Percentiles rank a stretch among this genome's conserved stretches.
phyloP scores from a whole-genome alignment of 2,113 vertebrate genomes.

The Monopterus albus region DNA sequence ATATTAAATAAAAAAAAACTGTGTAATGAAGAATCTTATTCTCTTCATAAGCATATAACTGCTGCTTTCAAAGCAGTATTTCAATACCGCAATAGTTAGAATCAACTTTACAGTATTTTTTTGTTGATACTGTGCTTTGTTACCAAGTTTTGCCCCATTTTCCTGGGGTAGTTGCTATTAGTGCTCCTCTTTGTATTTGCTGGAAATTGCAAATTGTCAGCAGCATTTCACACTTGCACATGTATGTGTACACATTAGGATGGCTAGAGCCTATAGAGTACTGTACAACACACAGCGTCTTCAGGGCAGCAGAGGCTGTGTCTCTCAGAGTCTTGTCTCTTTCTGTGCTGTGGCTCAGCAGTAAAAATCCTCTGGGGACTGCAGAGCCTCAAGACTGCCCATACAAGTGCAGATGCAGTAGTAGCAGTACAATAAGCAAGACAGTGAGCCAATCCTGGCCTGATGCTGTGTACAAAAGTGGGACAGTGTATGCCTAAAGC shows the following conservation, averaged over 20 bases:
- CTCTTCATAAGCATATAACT: too few relatives aligned
- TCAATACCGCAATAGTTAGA: too few relatives aligned
- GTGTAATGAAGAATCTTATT: too few relatives aligned
- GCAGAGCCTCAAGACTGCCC: constrained; percentile 29
- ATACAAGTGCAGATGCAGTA: constrained; percentile 18
- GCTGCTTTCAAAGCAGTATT: too few relatives aligned
- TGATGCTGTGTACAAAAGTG: constrained; percentile 45
- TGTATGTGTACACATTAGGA: neutral
- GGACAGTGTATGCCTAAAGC: constrained; percentile 61
- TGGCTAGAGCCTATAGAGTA: neutral
- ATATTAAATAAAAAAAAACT: too few relatives aligned
- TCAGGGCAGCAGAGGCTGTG: constrained; percentile 6
- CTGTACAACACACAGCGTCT: constrained; percentile 1
- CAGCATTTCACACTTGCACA: constrained; percentile 4
- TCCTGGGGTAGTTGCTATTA: constrained; percentile 5
- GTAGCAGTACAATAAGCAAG: constrained; percentile 12
- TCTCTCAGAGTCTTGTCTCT: constrained; percentile 11
- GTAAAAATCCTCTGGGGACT: constrained; percentile 39
- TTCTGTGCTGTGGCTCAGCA: constrained; percentile 11
- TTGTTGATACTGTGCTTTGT: neutral
- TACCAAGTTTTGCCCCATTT: neutral
- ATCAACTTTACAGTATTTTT: neutral
- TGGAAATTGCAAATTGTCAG: constrained; percentile 12
- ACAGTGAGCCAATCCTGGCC: constrained; percentile 16
- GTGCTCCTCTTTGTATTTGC: neutral